Evolutionary conservation across 2,113 vertebrate genomes (phyloP).

Genomic region (Ophiodon elongatus): DNA sequence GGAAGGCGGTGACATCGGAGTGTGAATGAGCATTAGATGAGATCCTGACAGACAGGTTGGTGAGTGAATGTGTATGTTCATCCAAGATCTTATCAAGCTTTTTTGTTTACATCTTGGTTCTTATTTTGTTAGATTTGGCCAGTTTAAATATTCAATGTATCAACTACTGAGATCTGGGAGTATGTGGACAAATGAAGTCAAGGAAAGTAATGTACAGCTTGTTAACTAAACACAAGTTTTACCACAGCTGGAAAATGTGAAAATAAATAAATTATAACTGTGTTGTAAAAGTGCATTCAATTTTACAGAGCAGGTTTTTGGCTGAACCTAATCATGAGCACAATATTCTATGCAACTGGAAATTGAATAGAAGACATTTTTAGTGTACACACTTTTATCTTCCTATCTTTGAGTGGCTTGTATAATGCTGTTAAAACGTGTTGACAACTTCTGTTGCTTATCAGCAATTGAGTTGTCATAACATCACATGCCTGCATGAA

Average conservation of each 20-base stretch:
- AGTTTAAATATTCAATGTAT: not conserved
- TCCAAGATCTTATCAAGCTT: not conserved
- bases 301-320: not conserved
- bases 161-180: not conserved
- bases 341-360: not conserved
- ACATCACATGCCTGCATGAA: not conserved
- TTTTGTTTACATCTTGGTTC: not conserved
- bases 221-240: not conserved
- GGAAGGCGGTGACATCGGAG: too few relatives aligned
- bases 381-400: not conserved
- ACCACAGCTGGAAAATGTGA: not conserved
- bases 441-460: not conserved
- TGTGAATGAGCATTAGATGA: too few relatives aligned
- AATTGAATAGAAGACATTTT: not conserved
- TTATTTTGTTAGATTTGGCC: not conserved
- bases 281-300: not conserved
- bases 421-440: not conserved
- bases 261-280: not conserved
- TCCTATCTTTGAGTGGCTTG: not conserved
- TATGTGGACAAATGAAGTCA: not conserved
- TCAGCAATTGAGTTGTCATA: not conserved
- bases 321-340: not conserved
- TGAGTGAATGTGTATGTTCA: too few relatives aligned
- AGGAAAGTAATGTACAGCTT: not conserved
- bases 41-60: too few relatives aligned